These are phyloP conservation scores for Meliscaeva auricollis DNA, from an alignment of 2,888 invertebrate genomes.

Conservation along the genomic window DNA sequence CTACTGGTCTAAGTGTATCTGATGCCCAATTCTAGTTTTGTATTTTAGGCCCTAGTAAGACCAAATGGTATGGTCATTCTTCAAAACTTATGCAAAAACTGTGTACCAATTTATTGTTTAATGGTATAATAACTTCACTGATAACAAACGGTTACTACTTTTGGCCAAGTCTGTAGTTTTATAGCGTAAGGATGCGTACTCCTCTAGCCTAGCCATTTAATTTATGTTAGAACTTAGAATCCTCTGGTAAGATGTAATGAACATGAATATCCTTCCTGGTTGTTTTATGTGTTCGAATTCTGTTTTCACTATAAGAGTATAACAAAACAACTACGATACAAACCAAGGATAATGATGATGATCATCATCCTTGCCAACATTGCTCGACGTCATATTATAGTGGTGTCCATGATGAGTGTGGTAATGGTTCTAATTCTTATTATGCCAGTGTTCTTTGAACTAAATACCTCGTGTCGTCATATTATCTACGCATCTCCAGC, in stretches of 20 bases:
- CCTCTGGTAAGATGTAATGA: conserved; percentile 52
- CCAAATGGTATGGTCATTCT: too few species aligned
- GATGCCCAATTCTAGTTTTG: too few species aligned
- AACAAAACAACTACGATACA: conserved; percentile 8
- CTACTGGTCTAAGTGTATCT: too few species aligned
- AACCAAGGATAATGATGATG: conserved; percentile 33
- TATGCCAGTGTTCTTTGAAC: conserved; percentile 37
- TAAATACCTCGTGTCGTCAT: not conserved
- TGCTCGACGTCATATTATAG: not conserved
- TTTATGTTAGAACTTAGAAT: not conserved
- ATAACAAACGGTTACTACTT: not conserved
- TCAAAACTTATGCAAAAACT: too few species aligned
- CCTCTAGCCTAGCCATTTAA: not conserved
- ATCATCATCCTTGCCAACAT: not conserved
- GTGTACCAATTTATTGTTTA: too few species aligned
- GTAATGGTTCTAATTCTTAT: conserved; percentile 63
- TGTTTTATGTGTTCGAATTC: conserved; percentile 56
- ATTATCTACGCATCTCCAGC: conserved; percentile 52
- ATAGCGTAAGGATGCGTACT: not conserved
- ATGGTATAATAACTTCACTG: too few species aligned
- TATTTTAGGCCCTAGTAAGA: too few species aligned
- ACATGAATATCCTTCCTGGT: conserved; percentile 61
- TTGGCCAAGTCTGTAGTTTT: not conserved
- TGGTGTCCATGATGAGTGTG: conserved; percentile 51
- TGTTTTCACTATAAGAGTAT: conserved; percentile 5